Evolutionary conservation across 2,797 vertebrate genomes (phyloP), one percentile per base, ranked within the genome.

Genomic region (Urosaurus nigricauda): DNA sequence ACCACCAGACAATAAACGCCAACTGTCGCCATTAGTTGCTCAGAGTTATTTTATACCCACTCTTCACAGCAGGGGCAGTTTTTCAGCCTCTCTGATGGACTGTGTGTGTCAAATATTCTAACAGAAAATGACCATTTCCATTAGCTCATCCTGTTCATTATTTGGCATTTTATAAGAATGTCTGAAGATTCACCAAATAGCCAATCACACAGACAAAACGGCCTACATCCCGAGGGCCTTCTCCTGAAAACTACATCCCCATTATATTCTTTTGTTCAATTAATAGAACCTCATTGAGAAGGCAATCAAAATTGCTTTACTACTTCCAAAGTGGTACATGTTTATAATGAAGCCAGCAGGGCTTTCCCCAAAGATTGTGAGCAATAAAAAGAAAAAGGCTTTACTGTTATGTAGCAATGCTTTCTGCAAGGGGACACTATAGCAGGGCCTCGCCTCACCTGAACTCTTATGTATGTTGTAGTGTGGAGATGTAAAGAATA

Each of bases 231-330:
- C 40, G 32, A 86, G 0, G 8, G 85, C 83, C 88, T 90, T 88
- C 87, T 78, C 92, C 71, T 2, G 56, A 77, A 58, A 86, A 75
- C 60, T 87, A 65, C 40, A 90, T 68, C 81, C 91, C 84, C 58
- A 12, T 1, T 87, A 91, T 71, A 83, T 0, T 77, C 68, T 56
- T 84, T 88, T 65, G 51, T 90, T 89, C 91, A 92, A 89, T 60
- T 86, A 94, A 89, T 43, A 91, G 58, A 91, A 91, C 70, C 87
- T 73, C 68, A 90, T 85, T 88, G 87, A 80, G 60, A 32, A 87
- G 80, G 90, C 88, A 90, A 93, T 47, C 91, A 84, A 90, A 94
- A 94, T 75, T 93, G 90, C 93, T 93, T 79, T 90, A 84, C 68
- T 3, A 1, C 77, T 40, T 87, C 91, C 87, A 51, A 2, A 21